phyloP scores from a whole-genome alignment of 2,888 invertebrate genomes.

The Meganola albula region DNA sequence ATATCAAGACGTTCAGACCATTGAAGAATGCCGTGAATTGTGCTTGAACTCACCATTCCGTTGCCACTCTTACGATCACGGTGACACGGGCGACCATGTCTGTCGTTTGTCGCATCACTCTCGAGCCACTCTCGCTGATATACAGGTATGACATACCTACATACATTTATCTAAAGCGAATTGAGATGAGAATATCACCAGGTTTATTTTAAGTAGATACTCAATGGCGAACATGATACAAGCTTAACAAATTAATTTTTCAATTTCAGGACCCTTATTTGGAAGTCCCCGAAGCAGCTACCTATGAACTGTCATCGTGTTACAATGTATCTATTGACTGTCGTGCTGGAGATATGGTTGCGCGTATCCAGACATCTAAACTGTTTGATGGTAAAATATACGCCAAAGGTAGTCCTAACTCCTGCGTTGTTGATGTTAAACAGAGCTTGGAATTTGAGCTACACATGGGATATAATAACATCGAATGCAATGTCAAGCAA shows the following conservation, averaged over 20 bases:
- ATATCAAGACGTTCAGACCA: slow-evolving; percentile 90
- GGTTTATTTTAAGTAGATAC: no score
- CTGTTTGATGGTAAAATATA: slow-evolving; percentile 96
- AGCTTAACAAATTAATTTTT: no score
- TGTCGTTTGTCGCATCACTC: slow-evolving; percentile 95
- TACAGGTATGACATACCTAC: slow-evolving; percentile 81
- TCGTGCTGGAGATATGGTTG: slow-evolving; percentile 94
- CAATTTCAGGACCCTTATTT: slow-evolving; percentile 91
- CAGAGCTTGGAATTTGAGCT: slow-evolving; percentile 93
- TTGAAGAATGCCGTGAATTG: slow-evolving; percentile 92
- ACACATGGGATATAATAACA: slow-evolving; percentile 93
- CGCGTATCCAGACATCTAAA: slow-evolving; percentile 93
- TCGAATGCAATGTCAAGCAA: slow-evolving; percentile 94
- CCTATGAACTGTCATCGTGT: slow-evolving; percentile 94
- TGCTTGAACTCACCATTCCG: slow-evolving; percentile 92
- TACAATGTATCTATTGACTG: slow-evolving; percentile 97
- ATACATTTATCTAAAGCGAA: no score
- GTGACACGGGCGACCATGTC: slow-evolving; percentile 94
- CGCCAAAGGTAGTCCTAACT: slow-evolving; percentile 95
- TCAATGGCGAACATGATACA: no score
- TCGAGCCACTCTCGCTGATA: slow-evolving; percentile 90
- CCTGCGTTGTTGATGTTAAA: slow-evolving; percentile 92
- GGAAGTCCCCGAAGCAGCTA: slow-evolving; percentile 93
- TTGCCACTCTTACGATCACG: slow-evolving; percentile 96
- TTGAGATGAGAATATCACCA: no score